Evolutionary conservation across 2,888 invertebrate species (phyloP).

Genomic region (Pammene fasciana): DNA sequence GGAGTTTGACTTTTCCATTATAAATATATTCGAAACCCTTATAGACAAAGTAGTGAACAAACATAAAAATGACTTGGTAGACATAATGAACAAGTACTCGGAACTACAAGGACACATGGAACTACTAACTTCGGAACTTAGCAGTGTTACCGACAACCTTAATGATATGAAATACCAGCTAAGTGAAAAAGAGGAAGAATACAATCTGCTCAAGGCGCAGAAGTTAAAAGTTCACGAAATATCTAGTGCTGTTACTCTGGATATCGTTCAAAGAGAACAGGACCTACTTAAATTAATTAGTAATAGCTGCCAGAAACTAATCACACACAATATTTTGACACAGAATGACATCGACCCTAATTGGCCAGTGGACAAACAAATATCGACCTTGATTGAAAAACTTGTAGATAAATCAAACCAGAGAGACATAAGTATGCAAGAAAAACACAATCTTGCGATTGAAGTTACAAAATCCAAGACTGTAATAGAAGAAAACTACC

Average conservation of each 20-base stretch:
- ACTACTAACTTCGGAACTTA: slow-evolving; percentile 54
- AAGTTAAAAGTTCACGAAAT: slow-evolving; percentile 70
- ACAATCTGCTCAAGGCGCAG: slow-evolving; percentile 58
- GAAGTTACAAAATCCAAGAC: slow-evolving; percentile 56
- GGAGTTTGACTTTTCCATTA: slow-evolving; percentile 58
- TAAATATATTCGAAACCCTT: slow-evolving; percentile 57
- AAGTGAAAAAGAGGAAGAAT: slow-evolving; percentile 64
- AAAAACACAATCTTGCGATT: slow-evolving; percentile 49
- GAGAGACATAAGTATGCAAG: slow-evolving; percentile 45
- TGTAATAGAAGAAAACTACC: slow-evolving; percentile 55
- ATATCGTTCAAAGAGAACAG: slow-evolving; percentile 66
- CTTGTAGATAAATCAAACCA: slow-evolving; percentile 51
- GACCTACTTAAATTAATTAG: slow-evolving; percentile 57
- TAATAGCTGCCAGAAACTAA: slow-evolving; percentile 57
- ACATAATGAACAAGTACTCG: slow-evolving; percentile 52
- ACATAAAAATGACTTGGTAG: slow-evolving; percentile 54
- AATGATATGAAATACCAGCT: slow-evolving; percentile 58
- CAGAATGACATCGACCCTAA: slow-evolving; percentile 52
- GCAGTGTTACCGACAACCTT: slow-evolving; percentile 58
- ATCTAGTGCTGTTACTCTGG: slow-evolving; percentile 67
- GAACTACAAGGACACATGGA: slow-evolving; percentile 55
- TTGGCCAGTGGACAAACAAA: slow-evolving; percentile 52
- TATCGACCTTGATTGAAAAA: slow-evolving; percentile 57
- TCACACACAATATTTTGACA: slow-evolving; percentile 54
- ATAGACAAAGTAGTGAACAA: slow-evolving; percentile 54